Conservation (phyloP, 2,113 vertebrate genomes). For the Orthochromis malagaraziensis region DNA sequence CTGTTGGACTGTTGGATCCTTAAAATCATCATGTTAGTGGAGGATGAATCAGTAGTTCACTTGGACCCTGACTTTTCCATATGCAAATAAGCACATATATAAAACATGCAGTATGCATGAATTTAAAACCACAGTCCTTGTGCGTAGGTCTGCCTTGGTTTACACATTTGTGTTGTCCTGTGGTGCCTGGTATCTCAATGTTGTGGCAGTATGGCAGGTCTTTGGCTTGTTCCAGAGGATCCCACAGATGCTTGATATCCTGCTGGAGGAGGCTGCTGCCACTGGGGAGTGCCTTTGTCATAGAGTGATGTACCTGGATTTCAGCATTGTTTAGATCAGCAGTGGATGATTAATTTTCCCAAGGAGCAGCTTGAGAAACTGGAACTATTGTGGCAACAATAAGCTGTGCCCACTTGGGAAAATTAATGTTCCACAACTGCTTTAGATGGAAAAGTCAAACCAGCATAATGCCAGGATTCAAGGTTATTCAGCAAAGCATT, state of each 20-base stretch:
- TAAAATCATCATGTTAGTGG: neutral
- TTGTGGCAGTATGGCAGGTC: neutral
- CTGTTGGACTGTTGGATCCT: neutral
- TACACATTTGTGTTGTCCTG: neutral
- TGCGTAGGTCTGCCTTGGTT: neutral
- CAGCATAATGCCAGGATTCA: neutral
- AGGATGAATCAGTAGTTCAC: neutral
- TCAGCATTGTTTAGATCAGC: neutral
- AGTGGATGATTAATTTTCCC: neutral
- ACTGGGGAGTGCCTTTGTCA: neutral
- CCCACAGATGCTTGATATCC: neutral
- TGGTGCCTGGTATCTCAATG: neutral
- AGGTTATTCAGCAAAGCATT: neutral
- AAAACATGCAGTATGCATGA: neutral
- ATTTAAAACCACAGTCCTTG: neutral
- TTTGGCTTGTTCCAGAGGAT: neutral
- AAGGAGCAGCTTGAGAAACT: neutral
- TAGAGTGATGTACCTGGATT: neutral
- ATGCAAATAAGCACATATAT: neutral
- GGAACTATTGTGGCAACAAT: neutral
- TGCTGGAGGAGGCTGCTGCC: neutral
- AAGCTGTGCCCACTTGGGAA: neutral
- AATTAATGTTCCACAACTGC: neutral
- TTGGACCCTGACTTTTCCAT: neutral
- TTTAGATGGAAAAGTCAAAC: neutral